A percentile compares a stretch with the other conserved stretches of the same genome.
phyloP scores from a whole-genome alignment of 37 sponge, comb jelly and placozoan species.

The Agelas oroides region DNA sequence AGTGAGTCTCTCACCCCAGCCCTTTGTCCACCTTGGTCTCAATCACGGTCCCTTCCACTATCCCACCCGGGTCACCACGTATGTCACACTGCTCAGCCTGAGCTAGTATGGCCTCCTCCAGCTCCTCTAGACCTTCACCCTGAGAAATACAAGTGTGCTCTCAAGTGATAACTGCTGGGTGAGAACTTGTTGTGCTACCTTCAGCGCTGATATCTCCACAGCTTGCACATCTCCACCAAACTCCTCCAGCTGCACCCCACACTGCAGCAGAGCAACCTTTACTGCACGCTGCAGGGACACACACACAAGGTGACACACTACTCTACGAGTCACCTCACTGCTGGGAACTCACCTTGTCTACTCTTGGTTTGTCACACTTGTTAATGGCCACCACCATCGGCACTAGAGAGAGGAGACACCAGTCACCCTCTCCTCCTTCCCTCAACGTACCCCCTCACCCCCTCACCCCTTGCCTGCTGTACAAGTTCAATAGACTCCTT shows the following conservation, averaged over 20 bases:
- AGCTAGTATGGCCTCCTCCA: conserved; percentile 77
- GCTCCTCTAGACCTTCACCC: conserved; percentile 58
- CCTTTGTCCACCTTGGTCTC: conserved; percentile 68
- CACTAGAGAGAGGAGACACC: conserved; percentile 48
- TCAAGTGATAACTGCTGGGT: no score
- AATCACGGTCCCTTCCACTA: conserved; percentile 76
- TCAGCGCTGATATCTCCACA: conserved; percentile 88
- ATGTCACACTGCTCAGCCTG: conserved; percentile 73
- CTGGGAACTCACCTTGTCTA: conserved; percentile 47
- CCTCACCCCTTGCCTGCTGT: conserved; percentile 62
- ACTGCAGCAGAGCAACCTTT: conserved; percentile 66
- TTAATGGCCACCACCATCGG: conserved; percentile 96
- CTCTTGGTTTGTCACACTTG: conserved; percentile 84
- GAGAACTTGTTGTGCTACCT: conserved; percentile 12
- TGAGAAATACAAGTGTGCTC: neutral
- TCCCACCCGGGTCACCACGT: conserved; percentile 59
- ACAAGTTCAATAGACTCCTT: conserved; percentile 82
- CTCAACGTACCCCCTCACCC: no score
- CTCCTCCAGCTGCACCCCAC: conserved; percentile 82
- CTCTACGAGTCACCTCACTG: no score
- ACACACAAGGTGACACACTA: neutral
- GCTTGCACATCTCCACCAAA: conserved; percentile 89
- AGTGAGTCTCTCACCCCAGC: conserved; percentile 59
- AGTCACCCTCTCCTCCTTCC: neutral
- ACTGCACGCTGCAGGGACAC: conserved; percentile 10